phyloP scores from a whole-genome alignment of 2,113 vertebrate genomes.

The Turdus rufiventris region DNA sequence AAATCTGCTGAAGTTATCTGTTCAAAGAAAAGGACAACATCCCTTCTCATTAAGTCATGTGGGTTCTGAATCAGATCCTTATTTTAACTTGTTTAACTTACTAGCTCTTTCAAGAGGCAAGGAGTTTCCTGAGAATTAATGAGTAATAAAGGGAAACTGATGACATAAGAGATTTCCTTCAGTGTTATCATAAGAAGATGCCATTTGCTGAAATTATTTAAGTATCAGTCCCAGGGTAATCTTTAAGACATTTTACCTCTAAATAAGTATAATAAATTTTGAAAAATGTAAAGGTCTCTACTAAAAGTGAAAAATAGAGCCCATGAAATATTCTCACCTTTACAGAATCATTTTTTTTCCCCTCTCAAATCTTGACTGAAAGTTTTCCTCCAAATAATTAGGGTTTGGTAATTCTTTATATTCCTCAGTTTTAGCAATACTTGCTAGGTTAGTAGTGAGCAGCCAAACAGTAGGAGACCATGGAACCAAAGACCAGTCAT shows the following conservation, averaged over 20 bases:
- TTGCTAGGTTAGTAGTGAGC: neutral
- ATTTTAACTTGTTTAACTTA: neutral
- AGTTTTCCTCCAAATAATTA: neutral
- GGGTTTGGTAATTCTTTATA: neutral
- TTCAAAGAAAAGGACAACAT: neutral
- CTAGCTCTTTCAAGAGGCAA: neutral
- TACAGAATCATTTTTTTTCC: neutral
- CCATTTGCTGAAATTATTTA: neutral
- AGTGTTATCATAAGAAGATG: neutral
- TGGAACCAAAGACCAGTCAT: neutral
- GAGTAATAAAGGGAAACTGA: neutral
- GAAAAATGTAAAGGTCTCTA: neutral
- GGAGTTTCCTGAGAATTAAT: neutral
- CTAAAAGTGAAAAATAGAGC: neutral
- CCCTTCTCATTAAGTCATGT: neutral
- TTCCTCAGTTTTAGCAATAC: neutral
- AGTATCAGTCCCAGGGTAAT: neutral
- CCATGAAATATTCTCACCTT: neutral
- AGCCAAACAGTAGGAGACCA: neutral
- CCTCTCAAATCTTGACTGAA: fast-evolving
- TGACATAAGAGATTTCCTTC: neutral
- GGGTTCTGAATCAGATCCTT: neutral
- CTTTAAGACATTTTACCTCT: neutral
- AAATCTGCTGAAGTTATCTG: neutral
- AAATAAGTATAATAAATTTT: neutral